Conservation (phyloP, 1,140 invertebrate species). For the Campoletis sonorensis region DNA sequence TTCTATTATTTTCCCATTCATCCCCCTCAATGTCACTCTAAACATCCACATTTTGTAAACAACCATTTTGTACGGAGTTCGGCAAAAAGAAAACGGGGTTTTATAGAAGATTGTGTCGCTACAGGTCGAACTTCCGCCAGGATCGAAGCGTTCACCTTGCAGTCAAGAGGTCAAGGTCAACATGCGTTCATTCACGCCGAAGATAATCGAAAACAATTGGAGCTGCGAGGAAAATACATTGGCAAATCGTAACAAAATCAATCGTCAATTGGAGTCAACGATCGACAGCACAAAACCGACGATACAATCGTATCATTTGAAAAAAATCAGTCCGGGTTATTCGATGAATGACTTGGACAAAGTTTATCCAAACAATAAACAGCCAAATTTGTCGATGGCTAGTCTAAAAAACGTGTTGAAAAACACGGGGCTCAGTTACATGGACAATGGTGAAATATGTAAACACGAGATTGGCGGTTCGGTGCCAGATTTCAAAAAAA, state of each 20-base stretch:
- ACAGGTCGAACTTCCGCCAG: slow-evolving; percentile 65
- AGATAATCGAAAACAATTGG: slow-evolving; percentile 65
- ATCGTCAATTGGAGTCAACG: neutral
- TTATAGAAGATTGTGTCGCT: slow-evolving; percentile 11
- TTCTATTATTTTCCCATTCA: too few species aligned
- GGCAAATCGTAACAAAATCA: slow-evolving; percentile 22
- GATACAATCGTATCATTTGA: slow-evolving; percentile 68
- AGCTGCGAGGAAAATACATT: slow-evolving; percentile 36
- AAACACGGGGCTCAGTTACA: slow-evolving; percentile 64
- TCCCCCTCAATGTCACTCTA: too few species aligned
- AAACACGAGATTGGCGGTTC: slow-evolving; percentile 74
- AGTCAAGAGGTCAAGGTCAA: slow-evolving; percentile 63
- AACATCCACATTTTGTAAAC: too few species aligned
- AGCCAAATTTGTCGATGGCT: slow-evolving; percentile 65
- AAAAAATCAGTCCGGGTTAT: slow-evolving; percentile 70
- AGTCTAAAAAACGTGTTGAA: slow-evolving; percentile 67
- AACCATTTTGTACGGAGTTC: too few species aligned
- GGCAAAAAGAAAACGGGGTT: too few species aligned
- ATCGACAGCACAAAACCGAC: slow-evolving; percentile 60
- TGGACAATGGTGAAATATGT: slow-evolving; percentile 69
- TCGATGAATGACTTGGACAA: slow-evolving; percentile 77
- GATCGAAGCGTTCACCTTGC: slow-evolving; percentile 55
- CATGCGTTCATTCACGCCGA: slow-evolving; percentile 71
- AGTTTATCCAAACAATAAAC: slow-evolving; percentile 54
- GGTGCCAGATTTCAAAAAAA: slow-evolving; percentile 77